Evolutionary conservation across 2,113 vertebrate genomes (phyloP).

Genomic region (Ciconia stormi): DNA sequence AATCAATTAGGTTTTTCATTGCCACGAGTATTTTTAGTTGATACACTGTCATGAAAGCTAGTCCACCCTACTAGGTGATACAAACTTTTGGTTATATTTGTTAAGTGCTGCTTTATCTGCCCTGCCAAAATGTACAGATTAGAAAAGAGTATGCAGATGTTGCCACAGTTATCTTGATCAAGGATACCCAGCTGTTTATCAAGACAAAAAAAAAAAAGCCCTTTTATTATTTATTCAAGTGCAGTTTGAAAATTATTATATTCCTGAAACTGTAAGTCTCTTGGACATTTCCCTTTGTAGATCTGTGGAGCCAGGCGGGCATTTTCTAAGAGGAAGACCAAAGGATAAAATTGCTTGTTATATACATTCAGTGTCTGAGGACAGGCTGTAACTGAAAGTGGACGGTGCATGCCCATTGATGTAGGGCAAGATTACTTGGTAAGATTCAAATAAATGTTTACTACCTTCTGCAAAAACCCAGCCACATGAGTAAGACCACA

Average conservation of each 20-base stretch:
- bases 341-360: background rate
- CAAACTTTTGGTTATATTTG: background rate
- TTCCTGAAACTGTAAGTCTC: constrained; percentile 79
- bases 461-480: background rate
- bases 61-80: background rate
- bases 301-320: constrained; percentile 75
- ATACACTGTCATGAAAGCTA: background rate
- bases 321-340: constrained; percentile 63
- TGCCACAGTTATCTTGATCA: constrained; percentile 73
- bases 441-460: background rate
- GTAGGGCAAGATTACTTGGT: background rate
- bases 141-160: constrained; percentile 71
- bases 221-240: constrained; percentile 78
- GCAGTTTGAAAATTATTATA: constrained; percentile 80
- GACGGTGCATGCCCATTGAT: background rate
- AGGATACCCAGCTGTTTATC: constrained; percentile 75
- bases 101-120: background rate
- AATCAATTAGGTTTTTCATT: background rate
- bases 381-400: background rate
- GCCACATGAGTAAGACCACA: accelerated
- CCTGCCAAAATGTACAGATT: background rate
- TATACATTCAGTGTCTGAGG: background rate
- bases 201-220: constrained; percentile 53
- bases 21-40: background rate
- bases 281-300: constrained; percentile 78